phyloP scores from a whole-genome alignment of 2,888 invertebrate genomes.

The Phasia obesa region DNA sequence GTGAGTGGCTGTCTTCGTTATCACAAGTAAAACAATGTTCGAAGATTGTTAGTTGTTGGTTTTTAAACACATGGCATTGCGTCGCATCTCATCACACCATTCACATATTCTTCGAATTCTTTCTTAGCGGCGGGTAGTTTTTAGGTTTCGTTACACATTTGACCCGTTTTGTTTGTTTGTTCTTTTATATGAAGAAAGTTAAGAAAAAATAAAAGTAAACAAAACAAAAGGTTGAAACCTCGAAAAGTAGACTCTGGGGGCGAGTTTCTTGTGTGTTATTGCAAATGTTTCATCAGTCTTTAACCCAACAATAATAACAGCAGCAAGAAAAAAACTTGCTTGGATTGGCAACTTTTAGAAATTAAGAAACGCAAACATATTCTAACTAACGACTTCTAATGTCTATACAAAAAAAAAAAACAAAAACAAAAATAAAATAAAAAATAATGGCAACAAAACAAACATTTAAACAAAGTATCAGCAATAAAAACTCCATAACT shows the following conservation, averaged over 20 bases:
- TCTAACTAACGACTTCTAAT: slow-evolving; percentile 41
- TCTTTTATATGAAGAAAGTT: slow-evolving; percentile 11
- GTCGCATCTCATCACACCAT: slow-evolving; percentile 14
- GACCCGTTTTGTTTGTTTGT: slow-evolving; percentile 2
- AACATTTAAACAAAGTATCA: slow-evolving; percentile 47
- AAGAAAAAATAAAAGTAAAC: slow-evolving; percentile 14
- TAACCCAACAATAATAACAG: slow-evolving; percentile 40
- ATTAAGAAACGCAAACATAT: slow-evolving; percentile 49
- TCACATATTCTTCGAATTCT: slow-evolving; percentile 6
- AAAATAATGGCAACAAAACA: slow-evolving; percentile 23
- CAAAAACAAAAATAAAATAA: neutral
- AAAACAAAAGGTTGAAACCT: slow-evolving; percentile 74
- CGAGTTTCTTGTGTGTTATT: slow-evolving; percentile 74
- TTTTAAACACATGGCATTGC: neutral
- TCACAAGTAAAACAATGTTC: slow-evolving; percentile 22
- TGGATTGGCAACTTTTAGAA: slow-evolving; percentile 63
- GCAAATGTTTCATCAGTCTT: slow-evolving; percentile 72
- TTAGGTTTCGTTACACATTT: slow-evolving; percentile 23
- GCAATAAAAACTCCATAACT: slow-evolving; percentile 55
- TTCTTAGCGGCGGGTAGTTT: slow-evolving; percentile 48
- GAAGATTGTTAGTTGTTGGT: slow-evolving; percentile 8
- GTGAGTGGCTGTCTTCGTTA: slow-evolving; percentile 28
- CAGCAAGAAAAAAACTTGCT: slow-evolving; percentile 47
- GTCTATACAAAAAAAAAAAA: neutral
- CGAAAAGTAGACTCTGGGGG: slow-evolving; percentile 75